These are phyloP conservation scores for Epinotia bilunana DNA, from an alignment of 2,888 invertebrate species.

Conservation along the genomic window DNA sequence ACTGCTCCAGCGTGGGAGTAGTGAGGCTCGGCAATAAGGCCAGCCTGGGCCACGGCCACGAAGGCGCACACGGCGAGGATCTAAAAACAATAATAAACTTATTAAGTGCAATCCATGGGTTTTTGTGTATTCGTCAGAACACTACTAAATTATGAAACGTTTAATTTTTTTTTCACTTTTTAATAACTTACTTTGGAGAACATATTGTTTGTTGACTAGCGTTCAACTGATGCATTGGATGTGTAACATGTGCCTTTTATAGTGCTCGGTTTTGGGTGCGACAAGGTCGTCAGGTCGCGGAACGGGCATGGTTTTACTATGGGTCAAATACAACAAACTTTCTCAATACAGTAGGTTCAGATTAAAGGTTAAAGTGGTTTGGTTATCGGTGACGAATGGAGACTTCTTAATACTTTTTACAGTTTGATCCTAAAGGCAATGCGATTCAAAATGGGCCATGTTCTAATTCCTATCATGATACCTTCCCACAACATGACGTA, in stretches of 20 bases:
- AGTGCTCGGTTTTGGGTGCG: slow-evolving; percentile 66
- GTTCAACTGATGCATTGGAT: slow-evolving; percentile 66
- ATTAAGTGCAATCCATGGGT: slow-evolving; percentile 22
- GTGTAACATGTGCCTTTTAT: slow-evolving; percentile 65
- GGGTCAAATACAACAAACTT: slow-evolving; percentile 41
- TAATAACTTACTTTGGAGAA: slow-evolving; percentile 72
- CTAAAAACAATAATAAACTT: slow-evolving; percentile 53
- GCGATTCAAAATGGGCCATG: neutral
- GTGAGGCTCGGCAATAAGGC: slow-evolving; percentile 66
- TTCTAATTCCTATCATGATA: neutral
- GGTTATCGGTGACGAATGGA: neutral
- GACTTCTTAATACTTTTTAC: neutral
- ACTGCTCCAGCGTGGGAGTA: slow-evolving; percentile 55
- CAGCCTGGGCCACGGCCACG: slow-evolving; percentile 72
- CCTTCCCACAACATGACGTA: neutral
- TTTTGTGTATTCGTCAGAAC: slow-evolving; percentile 2
- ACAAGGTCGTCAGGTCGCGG: slow-evolving; percentile 75
- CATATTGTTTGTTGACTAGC: slow-evolving; percentile 64
- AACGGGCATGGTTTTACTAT: slow-evolving; percentile 47
- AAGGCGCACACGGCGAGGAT: slow-evolving; percentile 69
- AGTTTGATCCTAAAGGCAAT: neutral
- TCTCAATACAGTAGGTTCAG: slow-evolving; percentile 9
- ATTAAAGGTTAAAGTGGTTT: slow-evolving; percentile 16
- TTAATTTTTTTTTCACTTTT: neutral
- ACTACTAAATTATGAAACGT: neutral